Conservation (phyloP, 2,797 vertebrate genomes). For the Danio kyathit region DNA sequence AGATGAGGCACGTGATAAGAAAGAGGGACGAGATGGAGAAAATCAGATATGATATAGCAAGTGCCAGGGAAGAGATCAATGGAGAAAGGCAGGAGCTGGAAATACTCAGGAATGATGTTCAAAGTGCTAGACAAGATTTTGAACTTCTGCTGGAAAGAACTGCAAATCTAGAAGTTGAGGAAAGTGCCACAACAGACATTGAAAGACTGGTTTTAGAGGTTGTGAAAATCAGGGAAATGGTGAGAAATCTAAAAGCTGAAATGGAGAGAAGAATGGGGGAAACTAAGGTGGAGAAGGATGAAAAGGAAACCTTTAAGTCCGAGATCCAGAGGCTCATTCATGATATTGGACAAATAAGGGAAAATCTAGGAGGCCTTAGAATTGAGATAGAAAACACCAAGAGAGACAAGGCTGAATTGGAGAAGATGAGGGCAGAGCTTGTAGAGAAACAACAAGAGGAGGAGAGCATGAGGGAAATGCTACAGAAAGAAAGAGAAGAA, state of each 20-base stretch:
- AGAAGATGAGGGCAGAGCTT: slow-evolving; percentile 18
- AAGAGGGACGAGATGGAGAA: slow-evolving; percentile 45
- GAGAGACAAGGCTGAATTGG: slow-evolving; percentile 3
- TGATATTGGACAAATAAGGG: slow-evolving; percentile 41
- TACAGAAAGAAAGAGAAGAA: slow-evolving; percentile 28
- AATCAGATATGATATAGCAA: slow-evolving; percentile 39
- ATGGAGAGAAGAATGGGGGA: slow-evolving; percentile 32
- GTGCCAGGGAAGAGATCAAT: slow-evolving; percentile 18
- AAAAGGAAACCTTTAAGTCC: slow-evolving; percentile 28
- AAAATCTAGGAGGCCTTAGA: slow-evolving; percentile 32
- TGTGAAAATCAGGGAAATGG: slow-evolving; percentile 46
- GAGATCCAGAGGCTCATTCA: slow-evolving; percentile 43
- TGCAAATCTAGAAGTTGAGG: slow-evolving; percentile 13
- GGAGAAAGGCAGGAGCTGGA: slow-evolving; percentile 29
- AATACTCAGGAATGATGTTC: slow-evolving; percentile 25
- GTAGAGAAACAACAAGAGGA: slow-evolving; percentile 3
- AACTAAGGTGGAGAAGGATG: slow-evolving; percentile 20
- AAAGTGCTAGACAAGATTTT: slow-evolving; percentile 34
- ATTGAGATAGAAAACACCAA: slow-evolving; percentile 38
- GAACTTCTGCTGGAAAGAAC: slow-evolving; percentile 31
- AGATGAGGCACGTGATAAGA: slow-evolving; percentile 31
- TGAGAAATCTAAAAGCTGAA: slow-evolving; percentile 36
- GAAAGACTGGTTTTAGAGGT: slow-evolving; percentile 47
- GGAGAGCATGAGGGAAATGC: slow-evolving; percentile 10
- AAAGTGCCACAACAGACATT: slow-evolving; percentile 22